Base-by-base conservation (phyloP, 2,113 vertebrate species). In the Patagioenas fasciata region DNA sequence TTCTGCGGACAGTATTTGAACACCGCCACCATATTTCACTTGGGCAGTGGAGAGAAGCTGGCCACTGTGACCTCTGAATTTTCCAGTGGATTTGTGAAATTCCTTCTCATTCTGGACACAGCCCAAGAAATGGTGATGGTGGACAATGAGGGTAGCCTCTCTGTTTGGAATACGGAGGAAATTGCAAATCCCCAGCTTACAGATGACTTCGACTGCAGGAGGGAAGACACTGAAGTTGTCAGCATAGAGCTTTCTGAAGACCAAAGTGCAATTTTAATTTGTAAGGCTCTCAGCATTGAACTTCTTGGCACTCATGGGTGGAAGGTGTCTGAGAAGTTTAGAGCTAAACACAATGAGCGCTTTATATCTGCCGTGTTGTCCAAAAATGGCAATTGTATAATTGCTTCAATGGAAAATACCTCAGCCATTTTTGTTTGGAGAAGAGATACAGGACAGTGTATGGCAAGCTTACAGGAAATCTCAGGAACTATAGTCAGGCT, bases 1-100 rank as follows among this genome's bases (percentile, higher is more conserved):
- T 99, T 99, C 97, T 99, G 99, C 12, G 99, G 99, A 15, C 99
- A 99, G 97, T 99, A 99, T 95, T 98, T 99, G 89, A 99, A 99
- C 95, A 99, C 99, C 1, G 94, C 99, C 1, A 98, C 99, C 67
- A 98, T 99, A 95, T 99, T 99, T 96, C 99, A 99, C 88, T 97
- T 99, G 71, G 99, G 99, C 85, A 99, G 99, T 9, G 99, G 99
- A 21, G 99, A 99, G 88, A 99, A 99, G 96, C 92, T 99, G 85
- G 98, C 99, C 72, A 99, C 99, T 0, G 98, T 99, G 93, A 99
- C 99, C 2, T 99, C 99, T 9, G 99, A 99, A 94, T 99, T 99
- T 98, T 99, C 99, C 44, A 98, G 98, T 62, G 99, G 99, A 16
- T 99, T 99, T 93, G 99, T 99, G 28, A 99, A 99, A 93, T 99